A percentile compares a stretch with the other conserved stretches of the same genome.
Evolutionary conservation across 2,888 invertebrate genomes (phyloP).

Genomic region (Zygogramma bicolorata): DNA sequence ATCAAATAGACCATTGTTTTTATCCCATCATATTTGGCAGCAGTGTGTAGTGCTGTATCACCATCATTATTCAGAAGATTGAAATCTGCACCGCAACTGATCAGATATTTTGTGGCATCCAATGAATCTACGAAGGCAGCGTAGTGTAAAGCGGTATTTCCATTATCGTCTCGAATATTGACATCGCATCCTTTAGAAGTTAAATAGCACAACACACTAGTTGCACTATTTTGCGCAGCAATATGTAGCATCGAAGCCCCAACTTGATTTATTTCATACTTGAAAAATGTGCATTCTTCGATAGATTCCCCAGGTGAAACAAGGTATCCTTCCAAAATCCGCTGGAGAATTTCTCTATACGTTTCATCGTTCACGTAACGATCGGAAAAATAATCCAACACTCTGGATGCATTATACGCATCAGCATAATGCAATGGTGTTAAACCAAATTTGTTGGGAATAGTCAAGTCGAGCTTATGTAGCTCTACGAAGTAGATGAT

Average conservation of each 20-base stretch:
- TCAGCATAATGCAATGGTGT: background rate
- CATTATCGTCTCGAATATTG: background rate
- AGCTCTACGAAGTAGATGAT: background rate
- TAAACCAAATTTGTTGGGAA: background rate
- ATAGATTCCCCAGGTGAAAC: background rate
- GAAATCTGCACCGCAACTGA: background rate
- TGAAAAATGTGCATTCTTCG: background rate
- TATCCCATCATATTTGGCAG: background rate
- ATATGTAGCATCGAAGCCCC: background rate
- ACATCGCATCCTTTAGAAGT: background rate
- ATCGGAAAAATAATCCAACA: background rate
- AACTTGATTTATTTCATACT: background rate
- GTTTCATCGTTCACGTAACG: background rate
- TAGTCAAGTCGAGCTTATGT: background rate
- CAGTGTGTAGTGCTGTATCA: background rate
- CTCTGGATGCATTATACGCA: background rate
- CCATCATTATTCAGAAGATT: background rate
- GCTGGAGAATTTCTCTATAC: background rate
- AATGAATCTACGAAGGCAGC: background rate
- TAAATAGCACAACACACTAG: background rate
- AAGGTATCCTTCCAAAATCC: background rate
- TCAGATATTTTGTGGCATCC: background rate
- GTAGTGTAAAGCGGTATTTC: background rate
- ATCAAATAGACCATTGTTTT: background rate
- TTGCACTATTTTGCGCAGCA: background rate